A percentile compares a stretch with the other conserved stretches of the same genome.
These are phyloP conservation scores for Melinaea menophilus DNA, from an alignment of 2,888 invertebrate genomes.

Conservation along the genomic window DNA sequence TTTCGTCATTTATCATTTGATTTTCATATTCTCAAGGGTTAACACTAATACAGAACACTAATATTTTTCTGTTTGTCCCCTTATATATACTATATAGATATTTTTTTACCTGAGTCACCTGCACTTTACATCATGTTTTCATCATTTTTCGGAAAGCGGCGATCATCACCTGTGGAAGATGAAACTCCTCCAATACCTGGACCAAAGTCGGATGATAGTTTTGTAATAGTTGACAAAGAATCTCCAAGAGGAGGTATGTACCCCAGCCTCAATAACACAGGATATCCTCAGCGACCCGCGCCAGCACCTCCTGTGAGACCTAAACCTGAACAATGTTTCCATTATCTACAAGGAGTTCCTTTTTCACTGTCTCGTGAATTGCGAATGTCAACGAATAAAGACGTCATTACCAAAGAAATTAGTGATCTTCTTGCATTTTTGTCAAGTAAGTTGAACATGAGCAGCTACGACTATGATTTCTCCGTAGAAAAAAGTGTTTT, in stretches of 20 bases:
- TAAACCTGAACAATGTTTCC: slow-evolving; percentile 54
- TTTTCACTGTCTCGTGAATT: slow-evolving; percentile 72
- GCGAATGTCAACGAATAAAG: slow-evolving; percentile 65
- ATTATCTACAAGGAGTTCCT: slow-evolving; percentile 77
- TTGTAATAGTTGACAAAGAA: slow-evolving; percentile 59
- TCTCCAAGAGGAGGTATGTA: slow-evolving; percentile 53
- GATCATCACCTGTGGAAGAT: slow-evolving; percentile 68
- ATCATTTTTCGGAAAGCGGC: slow-evolving; percentile 68
- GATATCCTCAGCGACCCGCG: slow-evolving; percentile 54
- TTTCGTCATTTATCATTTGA: too few species aligned
- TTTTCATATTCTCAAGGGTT: too few species aligned
- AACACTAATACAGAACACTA: too few species aligned
- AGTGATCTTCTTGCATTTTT: slow-evolving; percentile 74
- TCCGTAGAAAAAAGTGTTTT: slow-evolving; percentile 75
- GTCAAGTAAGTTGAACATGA: slow-evolving; percentile 63
- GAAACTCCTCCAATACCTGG: slow-evolving; percentile 70
- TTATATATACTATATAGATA: neutral
- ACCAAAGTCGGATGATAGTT: slow-evolving; percentile 59
- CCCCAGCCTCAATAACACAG: slow-evolving; percentile 52
- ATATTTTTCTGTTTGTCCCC: neutral
- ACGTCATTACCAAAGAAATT: slow-evolving; percentile 68
- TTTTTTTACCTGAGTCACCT: neutral
- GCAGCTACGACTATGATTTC: slow-evolving; percentile 73
- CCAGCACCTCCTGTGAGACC: slow-evolving; percentile 49
- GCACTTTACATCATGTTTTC: slow-evolving; percentile 57